Evolutionary conservation across 2,113 vertebrate genomes (phyloP), one percentile per base, ranked within the genome.

Genomic region (Bos javanicus): DNA sequence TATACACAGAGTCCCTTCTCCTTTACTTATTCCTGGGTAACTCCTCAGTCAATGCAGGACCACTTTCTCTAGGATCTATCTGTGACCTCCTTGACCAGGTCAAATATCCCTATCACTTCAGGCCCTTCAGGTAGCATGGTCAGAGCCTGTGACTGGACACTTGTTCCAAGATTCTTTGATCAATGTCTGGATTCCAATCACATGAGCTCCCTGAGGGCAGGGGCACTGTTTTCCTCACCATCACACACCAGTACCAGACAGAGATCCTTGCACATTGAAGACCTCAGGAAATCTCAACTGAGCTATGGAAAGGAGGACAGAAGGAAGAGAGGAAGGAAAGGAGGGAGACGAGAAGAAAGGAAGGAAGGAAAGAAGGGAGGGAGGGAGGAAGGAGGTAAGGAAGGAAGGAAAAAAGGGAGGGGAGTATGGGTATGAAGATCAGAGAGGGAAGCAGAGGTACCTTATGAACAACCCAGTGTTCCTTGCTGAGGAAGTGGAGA

Each of bases 291-390:
- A 48, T n/a, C 74, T 56, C 10, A 11, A 28, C 0, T 56, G n/a
- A 84, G 62, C 10, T 28, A 39, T 7, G n/a, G 46, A 84, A 25
- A 26, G 39, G 16, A 50, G 60, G 36, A 16, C 2, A 36, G 56
- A 76, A 50, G 16, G 21, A 57, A 39, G 19, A 33, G 21, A 56
- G 52, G 19, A 11, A 23, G 8, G 3, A 12, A 1, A 43, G 6
- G n/a, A 7, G 0, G 25, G 3, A 14, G 6, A 25, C 8, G 13
- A 19, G 5, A 4, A 39, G 26, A 11, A 14, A 23, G 7, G 1
- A 8, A 28, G 30, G 14, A 11, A 23, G 7, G 1, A 8, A 3
- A 33, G 6, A n/a, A 7, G 11, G 15, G 21, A 46, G 2, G 11
- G 13, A 62, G 3, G 43, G 23, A 54, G 13, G 21, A 19, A 46